Conservation (phyloP, 2,888 invertebrate genomes). For the Apoda limacodes region DNA sequence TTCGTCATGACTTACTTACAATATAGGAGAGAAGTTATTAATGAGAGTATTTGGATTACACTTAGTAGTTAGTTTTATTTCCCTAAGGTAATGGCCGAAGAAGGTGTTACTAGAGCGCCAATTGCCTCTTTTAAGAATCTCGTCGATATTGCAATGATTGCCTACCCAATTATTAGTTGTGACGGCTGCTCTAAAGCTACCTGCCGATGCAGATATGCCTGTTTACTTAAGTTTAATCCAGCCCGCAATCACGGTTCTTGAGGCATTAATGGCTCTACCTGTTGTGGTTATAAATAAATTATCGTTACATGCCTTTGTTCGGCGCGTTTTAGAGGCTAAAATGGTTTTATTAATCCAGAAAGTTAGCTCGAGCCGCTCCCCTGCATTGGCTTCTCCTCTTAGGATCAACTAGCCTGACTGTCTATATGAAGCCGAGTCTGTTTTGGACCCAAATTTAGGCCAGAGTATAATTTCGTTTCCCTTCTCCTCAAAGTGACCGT, state of each 20-base stretch:
- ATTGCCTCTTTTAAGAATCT: conserved; percentile 4
- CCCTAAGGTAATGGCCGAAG: conserved; percentile 3
- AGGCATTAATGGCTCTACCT: too few relatives aligned
- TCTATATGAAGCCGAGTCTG: conserved; percentile 12
- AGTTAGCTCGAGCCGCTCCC: conserved; percentile 1
- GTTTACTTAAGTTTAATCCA: conserved; percentile 12
- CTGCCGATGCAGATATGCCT: conserved; percentile 5
- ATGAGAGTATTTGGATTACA: too few relatives aligned
- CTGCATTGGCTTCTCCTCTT: not conserved
- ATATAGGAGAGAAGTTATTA: too few relatives aligned
- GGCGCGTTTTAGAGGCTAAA: conserved; percentile 1
- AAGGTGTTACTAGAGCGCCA: conserved; percentile 1
- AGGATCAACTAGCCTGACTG: conserved; percentile 11
- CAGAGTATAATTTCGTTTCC: conserved; percentile 17
- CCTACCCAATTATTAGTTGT: conserved; percentile 11
- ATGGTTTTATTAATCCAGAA: conserved; percentile 6
- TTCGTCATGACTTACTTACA: too few relatives aligned
- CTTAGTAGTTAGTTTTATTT: too few relatives aligned
- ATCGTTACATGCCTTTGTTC: not conserved
- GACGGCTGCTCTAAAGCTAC: conserved; percentile 13
- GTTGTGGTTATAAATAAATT: conserved; percentile 9
- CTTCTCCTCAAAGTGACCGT: conserved; percentile 12
- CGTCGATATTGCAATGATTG: conserved; percentile 1
- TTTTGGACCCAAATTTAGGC: conserved; percentile 24
- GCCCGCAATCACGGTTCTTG: conserved; percentile 16